A percentile compares a stretch with the other conserved stretches of the same genome.
Conservation (phyloP, 2,113 vertebrate genomes). For the Percina caprodes region DNA sequence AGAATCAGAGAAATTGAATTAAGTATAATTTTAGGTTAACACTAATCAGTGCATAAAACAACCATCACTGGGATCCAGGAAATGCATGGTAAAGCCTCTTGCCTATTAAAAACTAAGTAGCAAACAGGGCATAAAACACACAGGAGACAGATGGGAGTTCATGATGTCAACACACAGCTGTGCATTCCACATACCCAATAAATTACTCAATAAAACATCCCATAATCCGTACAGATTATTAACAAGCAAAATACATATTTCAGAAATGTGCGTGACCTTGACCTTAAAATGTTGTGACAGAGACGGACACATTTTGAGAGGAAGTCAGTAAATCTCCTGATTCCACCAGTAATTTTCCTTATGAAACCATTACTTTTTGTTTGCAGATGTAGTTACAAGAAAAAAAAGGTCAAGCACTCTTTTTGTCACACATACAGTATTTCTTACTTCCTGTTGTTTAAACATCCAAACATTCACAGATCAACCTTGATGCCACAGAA, state of each 20-base stretch:
- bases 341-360: background rate
- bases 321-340: background rate
- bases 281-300: background rate
- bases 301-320: background rate
- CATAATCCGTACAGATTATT: constrained; percentile 5
- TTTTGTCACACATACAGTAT: background rate
- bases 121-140: constrained; percentile 25
- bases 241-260: background rate
- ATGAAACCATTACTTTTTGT: background rate
- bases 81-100: constrained; percentile 18
- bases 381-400: background rate
- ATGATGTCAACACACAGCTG: constrained; percentile 51
- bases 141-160: constrained; percentile 26
- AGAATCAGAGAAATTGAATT: background rate
- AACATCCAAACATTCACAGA: constrained; percentile 22
- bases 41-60: background rate
- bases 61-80: constrained; percentile 24
- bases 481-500: constrained; percentile 4
- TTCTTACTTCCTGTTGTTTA: constrained; percentile 15
- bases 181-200: constrained; percentile 48
- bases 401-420: background rate
- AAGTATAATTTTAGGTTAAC: background rate
- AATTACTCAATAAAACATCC: constrained; percentile 28
- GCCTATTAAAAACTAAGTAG: background rate
- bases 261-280: background rate